Evolutionary conservation across 2,888 invertebrate genomes (phyloP).

Genomic region (Perithous albicinctus): DNA sequence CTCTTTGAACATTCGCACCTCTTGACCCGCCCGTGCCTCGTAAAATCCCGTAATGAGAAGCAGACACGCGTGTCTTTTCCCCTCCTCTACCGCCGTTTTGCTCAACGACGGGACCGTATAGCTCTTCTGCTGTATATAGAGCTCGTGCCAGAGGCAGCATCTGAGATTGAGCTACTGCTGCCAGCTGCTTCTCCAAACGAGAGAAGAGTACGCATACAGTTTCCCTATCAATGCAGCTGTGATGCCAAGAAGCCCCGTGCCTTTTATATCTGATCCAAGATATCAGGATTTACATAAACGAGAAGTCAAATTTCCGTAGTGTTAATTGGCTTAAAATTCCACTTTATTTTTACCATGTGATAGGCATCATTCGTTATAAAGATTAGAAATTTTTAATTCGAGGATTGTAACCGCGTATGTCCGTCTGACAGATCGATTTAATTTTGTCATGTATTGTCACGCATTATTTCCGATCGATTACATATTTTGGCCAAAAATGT

Average conservation of each 20-base stretch:
- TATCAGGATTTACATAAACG: neutral
- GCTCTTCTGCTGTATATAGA: constrained; percentile 2
- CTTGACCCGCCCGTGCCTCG: constrained; percentile 77
- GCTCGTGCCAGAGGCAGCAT: constrained; percentile 35
- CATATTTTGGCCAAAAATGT: too few species aligned
- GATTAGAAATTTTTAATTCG: too few species aligned
- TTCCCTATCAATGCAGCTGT: constrained; percentile 7
- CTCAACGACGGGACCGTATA: constrained; percentile 6
- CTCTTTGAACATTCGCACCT: constrained; percentile 81
- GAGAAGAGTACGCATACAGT: neutral
- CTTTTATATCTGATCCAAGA: neutral
- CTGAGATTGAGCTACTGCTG: constrained; percentile 40
- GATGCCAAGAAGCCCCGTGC: neutral
- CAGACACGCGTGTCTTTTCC: constrained; percentile 75
- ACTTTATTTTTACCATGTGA: too few species aligned
- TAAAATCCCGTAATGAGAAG: constrained; percentile 78
- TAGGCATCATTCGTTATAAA: too few species aligned
- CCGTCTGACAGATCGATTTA: too few species aligned
- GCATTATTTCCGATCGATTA: too few species aligned
- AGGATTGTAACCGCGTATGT: too few species aligned
- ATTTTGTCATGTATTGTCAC: too few species aligned
- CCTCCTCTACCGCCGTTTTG: neutral
- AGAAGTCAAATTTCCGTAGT: neutral
- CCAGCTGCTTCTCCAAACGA: constrained; percentile 12
- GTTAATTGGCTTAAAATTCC: too few species aligned